Conservation (phyloP, 2,797 vertebrate genomes). For the Anguilla marmorata region DNA sequence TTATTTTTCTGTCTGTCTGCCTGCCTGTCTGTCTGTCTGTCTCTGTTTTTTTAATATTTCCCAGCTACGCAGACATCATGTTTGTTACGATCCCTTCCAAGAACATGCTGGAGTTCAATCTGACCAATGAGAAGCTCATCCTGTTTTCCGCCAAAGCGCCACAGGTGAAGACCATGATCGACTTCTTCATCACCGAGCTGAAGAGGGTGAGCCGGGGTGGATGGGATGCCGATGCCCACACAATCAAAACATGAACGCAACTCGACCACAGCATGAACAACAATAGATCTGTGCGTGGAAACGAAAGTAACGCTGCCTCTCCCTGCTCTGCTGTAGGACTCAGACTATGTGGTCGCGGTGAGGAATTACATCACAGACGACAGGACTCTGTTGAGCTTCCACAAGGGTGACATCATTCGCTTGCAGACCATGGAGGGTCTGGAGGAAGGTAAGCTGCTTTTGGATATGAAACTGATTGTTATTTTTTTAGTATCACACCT, state of each 20-base stretch:
- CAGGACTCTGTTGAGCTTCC: constrained; percentile 80
- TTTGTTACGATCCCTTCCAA: constrained; percentile 91
- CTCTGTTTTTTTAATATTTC: constrained; percentile 7
- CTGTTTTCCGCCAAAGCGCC: constrained; percentile 92
- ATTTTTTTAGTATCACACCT: background rate
- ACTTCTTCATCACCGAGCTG: constrained; percentile 90
- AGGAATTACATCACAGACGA: constrained; percentile 85
- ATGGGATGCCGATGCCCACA: background rate
- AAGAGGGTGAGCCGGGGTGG: constrained; percentile 80
- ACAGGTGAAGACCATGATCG: constrained; percentile 92
- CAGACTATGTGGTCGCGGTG: constrained; percentile 87
- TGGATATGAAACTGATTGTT: background rate
- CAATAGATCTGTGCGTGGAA: background rate
- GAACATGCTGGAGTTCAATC: constrained; percentile 97
- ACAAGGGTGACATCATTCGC: constrained; percentile 95
- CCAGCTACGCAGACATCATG: constrained; percentile 93
- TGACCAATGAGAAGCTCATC: constrained; percentile 92
- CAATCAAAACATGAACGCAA: background rate
- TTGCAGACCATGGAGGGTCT: constrained; percentile 79
- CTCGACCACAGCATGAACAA: background rate
- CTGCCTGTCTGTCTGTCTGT: constrained; percentile 8
- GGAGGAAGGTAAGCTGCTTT: constrained; percentile 71
- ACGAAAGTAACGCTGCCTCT: background rate
- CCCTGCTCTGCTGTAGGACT: constrained; percentile 76
- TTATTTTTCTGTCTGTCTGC: constrained; percentile 10